Percentiles rank a stretch among this genome's conserved stretches.
phyloP scores from a whole-genome alignment of 2,113 vertebrate genomes.

The Vulpes lagopus region DNA sequence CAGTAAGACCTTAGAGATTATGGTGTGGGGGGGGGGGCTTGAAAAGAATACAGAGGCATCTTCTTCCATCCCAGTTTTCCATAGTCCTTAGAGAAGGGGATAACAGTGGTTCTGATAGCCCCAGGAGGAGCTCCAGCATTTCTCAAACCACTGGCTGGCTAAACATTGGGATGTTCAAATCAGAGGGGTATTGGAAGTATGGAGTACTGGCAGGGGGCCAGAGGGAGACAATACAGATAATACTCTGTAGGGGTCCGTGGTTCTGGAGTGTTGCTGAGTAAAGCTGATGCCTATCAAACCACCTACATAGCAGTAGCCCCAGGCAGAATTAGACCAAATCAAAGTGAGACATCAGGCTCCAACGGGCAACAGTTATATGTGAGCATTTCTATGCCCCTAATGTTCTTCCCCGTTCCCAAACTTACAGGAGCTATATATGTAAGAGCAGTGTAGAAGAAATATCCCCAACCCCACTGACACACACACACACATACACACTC shows the following conservation, averaged over 20 bases:
- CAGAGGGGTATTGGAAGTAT: background rate
- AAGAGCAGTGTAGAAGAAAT: background rate
- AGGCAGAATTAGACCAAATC: constrained; percentile 11
- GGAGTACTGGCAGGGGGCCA: background rate
- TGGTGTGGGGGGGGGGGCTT: background rate
- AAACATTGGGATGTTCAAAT: background rate
- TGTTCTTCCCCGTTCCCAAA: background rate
- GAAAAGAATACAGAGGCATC: background rate
- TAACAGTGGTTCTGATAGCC: background rate
- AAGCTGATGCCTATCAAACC: background rate
- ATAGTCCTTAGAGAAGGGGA: background rate
- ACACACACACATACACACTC: background rate
- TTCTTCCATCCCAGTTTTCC: background rate
- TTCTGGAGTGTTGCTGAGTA: background rate
- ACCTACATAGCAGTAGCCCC: background rate
- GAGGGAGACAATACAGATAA: background rate
- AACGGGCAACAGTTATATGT: background rate
- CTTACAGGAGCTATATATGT: background rate
- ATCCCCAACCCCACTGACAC: background rate
- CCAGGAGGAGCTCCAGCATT: background rate
- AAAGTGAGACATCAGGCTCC: background rate
- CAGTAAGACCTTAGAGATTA: background rate
- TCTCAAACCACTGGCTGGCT: background rate
- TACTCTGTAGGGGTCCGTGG: background rate
- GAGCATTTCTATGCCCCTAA: background rate